Base-by-base conservation (phyloP, 2,888 invertebrate species). In the Stegophylla sp. region DNA sequence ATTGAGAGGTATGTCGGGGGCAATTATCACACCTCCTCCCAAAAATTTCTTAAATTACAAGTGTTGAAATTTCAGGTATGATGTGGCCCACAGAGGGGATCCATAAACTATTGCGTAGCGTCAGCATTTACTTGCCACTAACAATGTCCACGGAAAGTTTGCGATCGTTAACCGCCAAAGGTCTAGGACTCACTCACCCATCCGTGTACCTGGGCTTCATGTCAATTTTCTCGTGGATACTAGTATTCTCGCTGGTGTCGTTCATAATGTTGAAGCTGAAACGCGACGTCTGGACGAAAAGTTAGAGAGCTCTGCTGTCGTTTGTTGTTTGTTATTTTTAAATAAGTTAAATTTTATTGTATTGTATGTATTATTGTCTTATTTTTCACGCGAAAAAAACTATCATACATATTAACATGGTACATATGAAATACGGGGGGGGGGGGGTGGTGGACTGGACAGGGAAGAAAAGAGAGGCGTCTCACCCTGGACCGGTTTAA, bases 81-180 rank as follows among this genome's bases (percentile, higher is more conserved):
- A 87, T 92, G 61, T 92, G 92, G 92, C 92, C 92, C 0, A 85
- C 91, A 15, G 91, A 92, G 86, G 91, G 90, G 9, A 92, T 91
- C 88, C 91, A 91, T n/a, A 82, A 84, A 12, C 85, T 86, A 84
- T 83, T 88, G 77, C 88, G 89, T 72, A 89, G 90, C 84, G 82
- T 94, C 56, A 91, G 93, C 13, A 87, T 91, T 67, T 86, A 88
- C 0, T 88, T 94, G 10, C 96, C 96, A 0, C 92, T 94, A 85
- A 96, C 96, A 0, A 87, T 94, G 77, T 92, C 95, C 0, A 91
- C 93, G 0, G 90, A 91, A 83, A 91, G 95, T 0, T 88, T 95
- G 73, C 88, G 96, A 82, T 92, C 91, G 84, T 89, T 95, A 79
- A 89, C 94, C 85, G 91, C 92, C 82, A 92, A 93, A 85, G 96